Conservation (phyloP, 2,797 vertebrate species). For the Sebastes minor region DNA sequence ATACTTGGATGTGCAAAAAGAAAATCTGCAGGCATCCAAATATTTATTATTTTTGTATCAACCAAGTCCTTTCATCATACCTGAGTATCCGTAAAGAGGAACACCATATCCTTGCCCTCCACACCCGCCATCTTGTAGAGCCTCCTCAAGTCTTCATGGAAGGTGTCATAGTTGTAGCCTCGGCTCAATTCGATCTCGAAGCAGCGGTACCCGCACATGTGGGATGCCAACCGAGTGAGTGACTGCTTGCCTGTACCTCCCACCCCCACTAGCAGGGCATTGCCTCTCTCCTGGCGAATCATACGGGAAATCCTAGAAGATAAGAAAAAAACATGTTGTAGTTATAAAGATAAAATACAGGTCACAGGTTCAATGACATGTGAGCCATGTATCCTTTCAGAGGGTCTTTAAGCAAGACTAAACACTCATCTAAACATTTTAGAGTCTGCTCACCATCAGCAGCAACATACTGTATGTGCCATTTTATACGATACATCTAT, state of each 20-base stretch:
- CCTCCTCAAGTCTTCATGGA: slow-evolving; percentile 90
- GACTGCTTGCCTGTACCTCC: slow-evolving; percentile 92
- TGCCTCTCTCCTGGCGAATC: slow-evolving; percentile 91
- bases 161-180: slow-evolving; percentile 89
- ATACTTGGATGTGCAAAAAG: background rate
- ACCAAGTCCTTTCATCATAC: slow-evolving; percentile 57
- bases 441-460: background rate
- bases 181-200: slow-evolving; percentile 89
- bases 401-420: background rate
- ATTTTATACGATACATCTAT: background rate
- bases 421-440: no score
- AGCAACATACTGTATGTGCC: background rate
- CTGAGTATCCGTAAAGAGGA: slow-evolving; percentile 93
- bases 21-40: background rate
- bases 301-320: slow-evolving; percentile 86
- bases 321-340: background rate
- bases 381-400: background rate
- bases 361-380: background rate
- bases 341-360: background rate
- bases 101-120: slow-evolving; percentile 88
- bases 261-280: slow-evolving; percentile 90
- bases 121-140: slow-evolving; percentile 89
- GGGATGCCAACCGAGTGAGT: slow-evolving; percentile 86
- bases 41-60: background rate
- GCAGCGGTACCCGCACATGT: slow-evolving; percentile 89